Base-by-base conservation (phyloP, 1,140 invertebrate genomes). In the Heliconius himera region DNA sequence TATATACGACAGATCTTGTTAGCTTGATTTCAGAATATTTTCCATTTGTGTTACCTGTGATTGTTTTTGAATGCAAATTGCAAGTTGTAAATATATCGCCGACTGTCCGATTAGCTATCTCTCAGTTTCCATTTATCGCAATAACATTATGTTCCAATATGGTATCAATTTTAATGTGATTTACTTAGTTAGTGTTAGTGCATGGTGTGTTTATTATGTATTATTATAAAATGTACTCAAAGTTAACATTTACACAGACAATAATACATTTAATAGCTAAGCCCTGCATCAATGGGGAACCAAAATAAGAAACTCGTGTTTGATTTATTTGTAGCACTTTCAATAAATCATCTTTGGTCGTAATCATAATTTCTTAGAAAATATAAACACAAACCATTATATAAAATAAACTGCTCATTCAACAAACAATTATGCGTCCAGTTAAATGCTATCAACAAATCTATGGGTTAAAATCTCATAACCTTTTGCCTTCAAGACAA, bases 381-480 rank as follows among this genome's bases (percentile, higher is more conserved):
- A 91, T 88, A 86, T 85, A 87, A 84, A 87, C 82, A 88, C 83
- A 73, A 86, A 84, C 87, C 86, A 91, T 92, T 91, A 91, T 88
- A 87, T 85, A 86, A 89, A 90, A 91, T 91, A 91, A 91, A 93
- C 88, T 88, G 88, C 84, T 85, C 84, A 83, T 86, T 89, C 88
- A 88, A 87, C 89, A 90, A 91, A 92, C 88, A 91, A 93, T 90
- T 92, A 90, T 85, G 81, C 82, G 88, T 87, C 86, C 89, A 81
- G 88, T 91, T 91, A 89, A 91, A 93, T 90, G 87, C 88, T 91
- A 93, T 92, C 90, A 89, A 88, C 83, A 83, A 88, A 91, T 92
- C 90, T 91, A 88, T 88, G 87, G 90, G 86, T 91, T 89, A 87
- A 91, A 91, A 91, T 92, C 90, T 91, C 86, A 85, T 91, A 92